phyloP scores from a whole-genome alignment of 1,140 invertebrate genomes.

The Macrosteles quadrilineatus region DNA sequence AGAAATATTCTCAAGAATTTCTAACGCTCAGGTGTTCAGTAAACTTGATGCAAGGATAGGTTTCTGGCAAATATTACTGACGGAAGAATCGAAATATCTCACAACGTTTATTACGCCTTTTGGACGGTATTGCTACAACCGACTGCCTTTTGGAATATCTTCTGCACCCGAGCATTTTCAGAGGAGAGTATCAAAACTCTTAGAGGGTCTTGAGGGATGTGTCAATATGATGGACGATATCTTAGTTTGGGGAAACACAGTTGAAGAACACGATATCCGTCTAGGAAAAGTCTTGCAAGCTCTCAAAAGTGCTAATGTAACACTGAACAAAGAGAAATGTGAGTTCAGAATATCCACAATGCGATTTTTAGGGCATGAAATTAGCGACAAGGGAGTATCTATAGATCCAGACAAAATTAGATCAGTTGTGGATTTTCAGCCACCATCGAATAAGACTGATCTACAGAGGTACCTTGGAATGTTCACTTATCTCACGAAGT shows the following conservation, averaged over 20 bases:
- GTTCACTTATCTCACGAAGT: background rate
- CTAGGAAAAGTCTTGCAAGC: background rate
- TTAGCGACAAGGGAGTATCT: conserved; percentile 5
- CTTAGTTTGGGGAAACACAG: conserved; percentile 1
- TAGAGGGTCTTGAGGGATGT: background rate
- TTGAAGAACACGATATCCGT: background rate
- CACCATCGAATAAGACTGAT: background rate
- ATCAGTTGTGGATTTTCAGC: conserved; percentile 2
- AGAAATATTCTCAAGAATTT: background rate
- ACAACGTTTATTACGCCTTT: conserved; percentile 22
- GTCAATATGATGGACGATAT: conserved; percentile 24
- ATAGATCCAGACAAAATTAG: conserved; percentile 21
- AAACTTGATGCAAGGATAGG: conserved; percentile 1
- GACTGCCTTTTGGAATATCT: conserved; percentile 16
- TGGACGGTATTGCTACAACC: conserved; percentile 1
- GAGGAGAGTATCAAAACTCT: background rate
- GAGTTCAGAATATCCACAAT: conserved; percentile 13
- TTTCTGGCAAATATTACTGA: conserved; percentile 3
- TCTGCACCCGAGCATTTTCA: conserved; percentile 19
- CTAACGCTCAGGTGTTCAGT: background rate
- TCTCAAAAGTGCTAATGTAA: conserved; percentile 11
- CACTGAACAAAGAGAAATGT: conserved; percentile 22
- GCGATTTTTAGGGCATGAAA: conserved; percentile 13
- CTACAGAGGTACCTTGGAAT: background rate
- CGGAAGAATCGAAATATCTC: background rate